Evolutionary conservation across 1,140 invertebrate genomes (phyloP).

Genomic region (Diabrotica virgifera): DNA sequence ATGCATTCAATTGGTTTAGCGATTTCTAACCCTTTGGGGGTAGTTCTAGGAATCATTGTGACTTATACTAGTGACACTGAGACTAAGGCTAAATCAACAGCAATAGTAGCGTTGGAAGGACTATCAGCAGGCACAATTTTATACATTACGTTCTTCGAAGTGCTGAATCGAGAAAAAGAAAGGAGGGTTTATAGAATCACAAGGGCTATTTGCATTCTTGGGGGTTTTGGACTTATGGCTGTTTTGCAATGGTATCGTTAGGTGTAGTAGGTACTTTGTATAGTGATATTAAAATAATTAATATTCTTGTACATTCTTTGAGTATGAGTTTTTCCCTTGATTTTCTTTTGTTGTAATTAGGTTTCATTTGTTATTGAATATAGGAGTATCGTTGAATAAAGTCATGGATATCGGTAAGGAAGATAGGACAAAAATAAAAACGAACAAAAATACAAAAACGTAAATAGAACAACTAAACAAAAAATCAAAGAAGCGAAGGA

Average conservation of each 20-base stretch:
- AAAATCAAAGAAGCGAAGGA: no score
- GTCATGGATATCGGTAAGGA: no score
- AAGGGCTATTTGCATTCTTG: constrained; percentile 41
- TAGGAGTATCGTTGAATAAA: no score
- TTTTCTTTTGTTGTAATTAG: no score
- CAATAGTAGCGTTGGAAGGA: constrained; percentile 44
- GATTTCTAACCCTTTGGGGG: constrained; percentile 67
- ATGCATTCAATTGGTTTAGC: constrained; percentile 62
- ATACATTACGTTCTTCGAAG: constrained; percentile 48
- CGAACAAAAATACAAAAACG: no score
- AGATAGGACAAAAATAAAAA: no score
- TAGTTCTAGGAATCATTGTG: constrained; percentile 57
- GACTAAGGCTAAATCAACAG: constrained; percentile 40
- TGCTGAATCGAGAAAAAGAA: constrained; percentile 46
- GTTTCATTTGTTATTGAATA: no score
- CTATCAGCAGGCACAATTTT: constrained; percentile 46
- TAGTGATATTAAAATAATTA: no score
- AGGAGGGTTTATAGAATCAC: constrained; percentile 38
- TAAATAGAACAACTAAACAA: no score
- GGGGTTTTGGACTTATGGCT: constrained; percentile 45
- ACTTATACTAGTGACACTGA: constrained; percentile 38
- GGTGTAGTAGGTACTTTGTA: no score
- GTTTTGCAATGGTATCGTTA: constrained; percentile 31
- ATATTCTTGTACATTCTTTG: no score
- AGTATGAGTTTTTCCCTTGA: no score